Percentiles rank a stretch among this genome's conserved stretches.
Conservation (phyloP, 2,888 invertebrate species). For the Ectemnius cavifrons region DNA sequence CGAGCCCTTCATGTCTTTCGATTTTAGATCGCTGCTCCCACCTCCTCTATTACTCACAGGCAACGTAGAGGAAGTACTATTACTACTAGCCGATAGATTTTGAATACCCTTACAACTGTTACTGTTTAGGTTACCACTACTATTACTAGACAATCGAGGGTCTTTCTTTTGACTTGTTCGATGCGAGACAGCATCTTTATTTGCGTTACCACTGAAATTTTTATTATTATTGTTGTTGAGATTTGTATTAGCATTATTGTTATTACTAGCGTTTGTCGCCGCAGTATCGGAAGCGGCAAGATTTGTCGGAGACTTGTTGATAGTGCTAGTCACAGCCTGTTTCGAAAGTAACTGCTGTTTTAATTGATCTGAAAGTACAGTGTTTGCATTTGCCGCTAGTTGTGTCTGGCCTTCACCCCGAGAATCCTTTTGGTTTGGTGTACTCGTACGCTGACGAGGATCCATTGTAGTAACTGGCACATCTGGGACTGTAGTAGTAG, state of each 20-base stretch:
- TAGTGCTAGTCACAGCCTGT: slow-evolving; percentile 71
- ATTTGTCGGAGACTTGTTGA: slow-evolving; percentile 70
- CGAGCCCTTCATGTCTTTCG: slow-evolving; percentile 66
- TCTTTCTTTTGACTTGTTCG: slow-evolving; percentile 77
- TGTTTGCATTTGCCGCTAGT: slow-evolving; percentile 66
- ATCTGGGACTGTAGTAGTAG: slow-evolving; percentile 63
- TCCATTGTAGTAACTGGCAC: slow-evolving; percentile 52
- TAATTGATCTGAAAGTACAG: slow-evolving; percentile 74
- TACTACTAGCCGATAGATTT: slow-evolving; percentile 58
- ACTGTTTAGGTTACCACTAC: slow-evolving; percentile 69
- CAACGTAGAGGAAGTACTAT: slow-evolving; percentile 53
- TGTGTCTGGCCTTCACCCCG: slow-evolving; percentile 62
- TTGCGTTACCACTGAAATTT: slow-evolving; percentile 72
- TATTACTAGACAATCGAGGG: slow-evolving; percentile 74
- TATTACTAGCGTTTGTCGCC: slow-evolving; percentile 71
- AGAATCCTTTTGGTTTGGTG: slow-evolving; percentile 58
- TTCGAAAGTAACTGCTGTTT: slow-evolving; percentile 73
- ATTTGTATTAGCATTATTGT: slow-evolving; percentile 71
- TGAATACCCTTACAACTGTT: slow-evolving; percentile 64
- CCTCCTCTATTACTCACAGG: slow-evolving; percentile 62
- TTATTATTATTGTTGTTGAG: slow-evolving; percentile 72
- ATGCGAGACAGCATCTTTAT: slow-evolving; percentile 75
- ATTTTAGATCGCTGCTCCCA: slow-evolving; percentile 62
- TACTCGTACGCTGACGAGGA: slow-evolving; percentile 63
- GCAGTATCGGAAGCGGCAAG: slow-evolving; percentile 66